These are phyloP conservation scores for Pterophyllum scalare DNA, from an alignment of 2,113 vertebrate species.

Conservation along the genomic window DNA sequence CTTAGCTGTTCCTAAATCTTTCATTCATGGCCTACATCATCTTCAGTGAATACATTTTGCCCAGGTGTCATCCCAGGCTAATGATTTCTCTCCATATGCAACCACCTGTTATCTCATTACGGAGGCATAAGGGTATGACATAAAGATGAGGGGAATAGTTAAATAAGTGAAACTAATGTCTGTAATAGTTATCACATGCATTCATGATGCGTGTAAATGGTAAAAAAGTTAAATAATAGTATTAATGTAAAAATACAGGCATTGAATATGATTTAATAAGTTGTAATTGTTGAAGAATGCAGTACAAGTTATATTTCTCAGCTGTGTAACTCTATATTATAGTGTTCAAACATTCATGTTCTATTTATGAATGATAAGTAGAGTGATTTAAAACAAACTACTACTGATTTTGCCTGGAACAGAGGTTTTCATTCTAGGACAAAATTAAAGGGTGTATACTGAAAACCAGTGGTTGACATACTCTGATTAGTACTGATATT, in stretches of 20 bases:
- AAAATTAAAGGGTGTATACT: background rate
- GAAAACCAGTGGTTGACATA: background rate
- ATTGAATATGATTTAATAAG: background rate
- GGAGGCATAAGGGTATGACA: background rate
- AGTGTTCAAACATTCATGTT: background rate
- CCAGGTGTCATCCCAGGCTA: background rate
- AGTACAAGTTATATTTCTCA: background rate
- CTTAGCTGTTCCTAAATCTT: background rate
- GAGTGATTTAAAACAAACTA: background rate
- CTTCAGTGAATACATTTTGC: background rate
- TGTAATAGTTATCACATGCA: background rate
- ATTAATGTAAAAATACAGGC: background rate
- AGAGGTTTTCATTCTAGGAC: background rate
- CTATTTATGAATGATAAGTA: background rate
- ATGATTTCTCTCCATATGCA: background rate
- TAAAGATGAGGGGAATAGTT: background rate
- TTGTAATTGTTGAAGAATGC: background rate
- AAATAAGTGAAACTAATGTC: conserved; percentile 1
- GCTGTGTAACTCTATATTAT: background rate
- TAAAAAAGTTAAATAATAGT: background rate
- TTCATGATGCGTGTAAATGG: background rate
- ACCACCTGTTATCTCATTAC: conserved; percentile 12
- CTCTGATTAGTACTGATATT: background rate
- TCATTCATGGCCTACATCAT: background rate
- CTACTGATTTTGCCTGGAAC: background rate